phyloP scores from a whole-genome alignment of 2,888 invertebrate genomes.

The Pollenia angustigena region DNA sequence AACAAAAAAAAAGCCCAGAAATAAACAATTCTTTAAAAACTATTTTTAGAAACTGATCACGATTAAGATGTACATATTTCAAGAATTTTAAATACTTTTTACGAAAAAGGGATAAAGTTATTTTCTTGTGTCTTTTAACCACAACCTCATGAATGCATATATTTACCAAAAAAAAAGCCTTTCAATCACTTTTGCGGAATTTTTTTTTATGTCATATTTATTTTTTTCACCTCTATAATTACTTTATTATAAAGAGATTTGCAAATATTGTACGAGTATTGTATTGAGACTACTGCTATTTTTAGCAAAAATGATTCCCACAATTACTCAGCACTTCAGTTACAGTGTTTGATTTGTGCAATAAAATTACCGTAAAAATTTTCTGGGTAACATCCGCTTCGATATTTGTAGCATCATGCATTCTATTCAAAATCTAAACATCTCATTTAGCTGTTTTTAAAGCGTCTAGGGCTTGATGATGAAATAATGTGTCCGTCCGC shows the following conservation, averaged over 20 bases:
- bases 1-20: neutral
- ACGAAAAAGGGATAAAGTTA: conserved; percentile 4
- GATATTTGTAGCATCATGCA: conserved; percentile 49
- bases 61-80: conserved; percentile 64
- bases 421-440: neutral
- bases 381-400: conserved; percentile 56
- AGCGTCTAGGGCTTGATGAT: conserved; percentile 1
- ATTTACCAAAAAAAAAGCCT: neutral
- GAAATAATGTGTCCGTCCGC: conserved; percentile 23
- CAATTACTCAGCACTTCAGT: conserved; percentile 61
- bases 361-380: conserved; percentile 26
- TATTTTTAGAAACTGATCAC: conserved; percentile 67
- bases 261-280: conserved; percentile 1
- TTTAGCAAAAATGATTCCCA: conserved; percentile 63
- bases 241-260: conserved; percentile 44
- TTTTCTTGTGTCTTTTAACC: conserved; percentile 4
- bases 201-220: neutral
- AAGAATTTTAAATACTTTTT: conserved; percentile 52
- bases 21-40: conserved; percentile 41
- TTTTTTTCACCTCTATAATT: conserved; percentile 15
- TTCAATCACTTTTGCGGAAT: conserved; percentile 1
- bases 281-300: conserved; percentile 62
- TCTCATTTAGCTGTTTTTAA: no score
- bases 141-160: neutral
- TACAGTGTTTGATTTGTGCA: conserved; percentile 1